Conservation (phyloP, 2,113 vertebrate genomes). For the Prionailurus viverrinus region DNA sequence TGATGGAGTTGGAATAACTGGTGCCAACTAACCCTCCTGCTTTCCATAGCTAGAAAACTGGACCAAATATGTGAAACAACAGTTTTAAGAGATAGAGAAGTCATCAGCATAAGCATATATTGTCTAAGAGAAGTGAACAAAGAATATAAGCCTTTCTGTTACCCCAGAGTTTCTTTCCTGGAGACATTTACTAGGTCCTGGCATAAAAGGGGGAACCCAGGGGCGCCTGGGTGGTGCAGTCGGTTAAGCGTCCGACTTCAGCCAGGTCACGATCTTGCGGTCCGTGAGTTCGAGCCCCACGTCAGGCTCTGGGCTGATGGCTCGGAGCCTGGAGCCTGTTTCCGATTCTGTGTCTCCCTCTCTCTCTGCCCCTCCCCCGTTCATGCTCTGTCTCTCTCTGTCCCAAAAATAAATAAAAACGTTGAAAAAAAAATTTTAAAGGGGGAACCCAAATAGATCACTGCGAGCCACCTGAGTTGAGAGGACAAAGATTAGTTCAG, state of each 20-base stretch:
- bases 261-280: too few species aligned
- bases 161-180: background rate
- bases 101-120: background rate
- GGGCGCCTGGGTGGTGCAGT: too few species aligned
- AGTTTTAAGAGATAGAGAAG: background rate
- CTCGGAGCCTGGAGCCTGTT: too few species aligned
- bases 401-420: too few species aligned
- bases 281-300: too few species aligned
- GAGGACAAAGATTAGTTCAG: background rate
- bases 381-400: too few species aligned
- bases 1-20: background rate
- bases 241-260: too few species aligned
- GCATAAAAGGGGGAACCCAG: background rate
- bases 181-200: background rate
- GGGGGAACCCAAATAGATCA: background rate
- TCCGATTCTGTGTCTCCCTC: too few species aligned
- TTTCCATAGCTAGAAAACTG: background rate
- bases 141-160: background rate
- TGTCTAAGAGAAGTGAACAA: background rate
- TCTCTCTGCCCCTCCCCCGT: too few species aligned
- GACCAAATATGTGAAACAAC: background rate
- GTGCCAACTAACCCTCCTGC: background rate
- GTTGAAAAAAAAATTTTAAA: background rate
- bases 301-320: too few species aligned
- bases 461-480: background rate